Percentiles rank a stretch among this genome's conserved stretches.
These are phyloP conservation scores for Myotis pilosus DNA, from an alignment of 2,797 vertebrate genomes.

Conservation along the genomic window DNA sequence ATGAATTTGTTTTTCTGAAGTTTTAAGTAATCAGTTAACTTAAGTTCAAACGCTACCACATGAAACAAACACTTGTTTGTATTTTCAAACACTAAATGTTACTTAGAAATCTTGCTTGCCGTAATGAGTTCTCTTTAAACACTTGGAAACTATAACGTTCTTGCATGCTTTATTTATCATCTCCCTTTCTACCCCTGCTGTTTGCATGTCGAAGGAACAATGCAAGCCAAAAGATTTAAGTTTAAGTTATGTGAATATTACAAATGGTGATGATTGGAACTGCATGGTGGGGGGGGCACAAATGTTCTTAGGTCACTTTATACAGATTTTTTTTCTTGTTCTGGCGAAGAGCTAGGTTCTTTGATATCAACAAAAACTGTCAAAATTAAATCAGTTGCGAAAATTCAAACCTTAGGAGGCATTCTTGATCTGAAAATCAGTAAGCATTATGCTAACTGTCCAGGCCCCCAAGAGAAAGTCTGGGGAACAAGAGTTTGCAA, in stretches of 20 bases:
- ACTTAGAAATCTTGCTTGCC: slow-evolving; percentile 42
- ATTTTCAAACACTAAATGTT: slow-evolving; percentile 56
- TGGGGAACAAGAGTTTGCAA: slow-evolving; percentile 29
- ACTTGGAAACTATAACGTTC: slow-evolving; percentile 30
- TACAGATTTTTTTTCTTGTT: background rate
- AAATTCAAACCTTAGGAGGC: slow-evolving; percentile 43
- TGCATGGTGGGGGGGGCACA: background rate
- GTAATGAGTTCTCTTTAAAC: slow-evolving; percentile 17
- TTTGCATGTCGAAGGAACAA: slow-evolving; percentile 24
- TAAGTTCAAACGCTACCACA: slow-evolving; percentile 20
- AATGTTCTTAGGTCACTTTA: background rate
- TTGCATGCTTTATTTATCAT: slow-evolving; percentile 45
- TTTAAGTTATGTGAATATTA: slow-evolving; percentile 17
- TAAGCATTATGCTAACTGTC: slow-evolving; percentile 41
- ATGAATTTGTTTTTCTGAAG: slow-evolving; percentile 32
- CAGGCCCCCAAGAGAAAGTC: slow-evolving; percentile 35
- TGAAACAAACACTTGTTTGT: slow-evolving; percentile 26
- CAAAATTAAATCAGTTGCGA: slow-evolving; percentile 58
- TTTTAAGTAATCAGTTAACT: slow-evolving; percentile 22
- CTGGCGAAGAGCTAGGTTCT: slow-evolving; percentile 40
- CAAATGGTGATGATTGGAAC: background rate
- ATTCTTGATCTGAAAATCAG: slow-evolving; percentile 57
- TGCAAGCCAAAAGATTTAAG: slow-evolving; percentile 30
- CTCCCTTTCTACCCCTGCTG: slow-evolving; percentile 49
- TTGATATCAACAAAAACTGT: slow-evolving; percentile 44